Percentiles rank a stretch among this genome's conserved stretches.
These are phyloP conservation scores for Drosophila repletoides DNA, from an alignment of 1,140 invertebrate genomes.

Conservation along the genomic window DNA sequence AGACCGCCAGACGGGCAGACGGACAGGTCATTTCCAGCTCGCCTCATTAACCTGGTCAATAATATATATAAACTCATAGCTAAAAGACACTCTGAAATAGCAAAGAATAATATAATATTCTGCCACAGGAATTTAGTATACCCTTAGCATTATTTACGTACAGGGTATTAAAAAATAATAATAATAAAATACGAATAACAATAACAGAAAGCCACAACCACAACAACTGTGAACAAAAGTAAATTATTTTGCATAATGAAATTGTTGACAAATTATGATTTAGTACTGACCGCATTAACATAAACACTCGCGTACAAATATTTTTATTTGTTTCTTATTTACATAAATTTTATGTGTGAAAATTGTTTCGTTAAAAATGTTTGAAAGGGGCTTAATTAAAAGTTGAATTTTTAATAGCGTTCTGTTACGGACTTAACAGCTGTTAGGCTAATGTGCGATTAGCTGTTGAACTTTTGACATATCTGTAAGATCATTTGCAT, in stretches of 20 bases:
- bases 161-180: slow-evolving; percentile 7
- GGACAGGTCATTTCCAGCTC: no score
- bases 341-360: slow-evolving; percentile 19
- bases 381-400: slow-evolving; percentile 21
- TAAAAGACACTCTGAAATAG: no score
- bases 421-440: slow-evolving; percentile 4
- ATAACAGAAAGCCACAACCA: slow-evolving; percentile 32
- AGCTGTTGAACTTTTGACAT: slow-evolving; percentile 30
- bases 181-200: slow-evolving; percentile 29
- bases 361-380: slow-evolving; percentile 6
- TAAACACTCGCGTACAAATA: slow-evolving; percentile 10
- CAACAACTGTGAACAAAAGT: slow-evolving; percentile 43
- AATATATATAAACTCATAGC: no score
- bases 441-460: slow-evolving; percentile 28
- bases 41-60: no score
- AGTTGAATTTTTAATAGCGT: slow-evolving; percentile 5
- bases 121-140: no score
- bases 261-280: slow-evolving; percentile 78
- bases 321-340: slow-evolving; percentile 35
- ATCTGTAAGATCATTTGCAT: slow-evolving; percentile 26
- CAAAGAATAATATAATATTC: no score
- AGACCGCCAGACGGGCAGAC: no score
- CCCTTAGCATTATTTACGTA: not conserved
- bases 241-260: slow-evolving; percentile 68
- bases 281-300: slow-evolving; percentile 69